Percentiles rank a stretch among this genome's conserved stretches.
phyloP scores from a whole-genome alignment of 2,888 invertebrate genomes.

The Drosophila algonquin region DNA sequence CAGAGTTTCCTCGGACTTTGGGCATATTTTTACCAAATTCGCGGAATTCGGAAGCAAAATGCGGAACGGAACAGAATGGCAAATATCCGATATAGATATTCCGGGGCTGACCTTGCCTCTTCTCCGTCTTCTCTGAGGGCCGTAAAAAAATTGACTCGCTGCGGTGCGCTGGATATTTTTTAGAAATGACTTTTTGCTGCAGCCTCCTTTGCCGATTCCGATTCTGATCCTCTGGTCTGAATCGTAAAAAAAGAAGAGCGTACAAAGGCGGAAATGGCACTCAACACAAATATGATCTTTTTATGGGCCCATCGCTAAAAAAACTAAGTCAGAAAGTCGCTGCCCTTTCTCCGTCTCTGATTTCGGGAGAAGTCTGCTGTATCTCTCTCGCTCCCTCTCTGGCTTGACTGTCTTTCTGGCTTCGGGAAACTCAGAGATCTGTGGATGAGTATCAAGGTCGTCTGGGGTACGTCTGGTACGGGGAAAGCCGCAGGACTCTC shows the following conservation, averaged over 20 bases:
- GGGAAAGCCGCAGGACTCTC: conserved; percentile 62
- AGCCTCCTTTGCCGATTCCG: neutral
- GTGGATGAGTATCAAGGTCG: neutral
- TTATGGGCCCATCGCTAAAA: conserved; percentile 62
- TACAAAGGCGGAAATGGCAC: conserved; percentile 6
- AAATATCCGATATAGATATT: conserved; percentile 20
- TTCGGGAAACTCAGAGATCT: conserved; percentile 4
- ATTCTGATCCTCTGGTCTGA: conserved; percentile 42
- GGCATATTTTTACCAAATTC: conserved; percentile 54
- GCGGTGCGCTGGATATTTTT: conserved; percentile 71
- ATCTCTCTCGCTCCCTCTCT: neutral
- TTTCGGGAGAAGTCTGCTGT: neutral
- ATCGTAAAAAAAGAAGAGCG: conserved; percentile 60
- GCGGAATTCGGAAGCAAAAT: conserved; percentile 69
- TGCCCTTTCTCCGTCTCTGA: conserved; percentile 11
- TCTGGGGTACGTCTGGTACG: conserved; percentile 24
- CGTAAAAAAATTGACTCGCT: conserved; percentile 70
- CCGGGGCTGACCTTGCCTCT: conserved; percentile 59
- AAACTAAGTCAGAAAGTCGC: conserved; percentile 51
- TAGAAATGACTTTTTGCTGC: conserved; percentile 49
- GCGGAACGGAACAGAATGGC: conserved; percentile 45
- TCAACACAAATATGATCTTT: conserved; percentile 60
- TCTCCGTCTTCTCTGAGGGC: conserved; percentile 12
- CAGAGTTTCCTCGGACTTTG: conserved; percentile 50
- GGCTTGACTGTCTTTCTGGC: neutral